These are phyloP conservation scores for Mycalesis mineus DNA, from an alignment of 2,888 invertebrate species.

Conservation along the genomic window DNA sequence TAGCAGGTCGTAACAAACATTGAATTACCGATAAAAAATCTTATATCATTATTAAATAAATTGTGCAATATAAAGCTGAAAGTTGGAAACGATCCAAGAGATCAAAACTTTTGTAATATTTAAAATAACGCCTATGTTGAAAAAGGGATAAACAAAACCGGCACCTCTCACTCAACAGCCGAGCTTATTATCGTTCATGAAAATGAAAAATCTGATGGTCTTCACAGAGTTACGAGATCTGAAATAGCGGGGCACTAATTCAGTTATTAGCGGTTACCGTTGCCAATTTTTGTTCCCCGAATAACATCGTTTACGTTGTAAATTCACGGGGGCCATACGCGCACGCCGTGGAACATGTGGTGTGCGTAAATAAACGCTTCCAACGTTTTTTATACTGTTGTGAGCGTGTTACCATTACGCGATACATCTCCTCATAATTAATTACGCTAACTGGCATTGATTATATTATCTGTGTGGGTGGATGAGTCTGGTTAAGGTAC, in stretches of 20 bases:
- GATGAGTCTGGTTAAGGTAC: not conserved
- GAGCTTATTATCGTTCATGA: constrained; percentile 12
- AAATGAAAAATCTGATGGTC: constrained; percentile 16
- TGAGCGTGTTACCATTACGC: not conserved
- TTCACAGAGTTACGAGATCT: constrained; percentile 14
- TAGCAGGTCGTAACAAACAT: no score
- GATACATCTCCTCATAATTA: not conserved
- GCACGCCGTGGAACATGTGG: constrained; percentile 1
- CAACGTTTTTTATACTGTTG: constrained; percentile 1
- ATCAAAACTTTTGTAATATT: constrained; percentile 19
- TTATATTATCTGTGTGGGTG: not conserved
- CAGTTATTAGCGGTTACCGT: constrained; percentile 25
- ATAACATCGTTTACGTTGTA: constrained; percentile 25
- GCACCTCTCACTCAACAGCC: constrained; percentile 23
- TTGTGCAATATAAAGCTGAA: not conserved
- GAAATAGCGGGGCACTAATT: constrained; percentile 18
- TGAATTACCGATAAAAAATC: not conserved
- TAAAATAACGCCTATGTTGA: constrained; percentile 15
- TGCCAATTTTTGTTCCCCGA: constrained; percentile 32
- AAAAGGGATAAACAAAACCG: constrained; percentile 19
- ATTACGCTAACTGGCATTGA: constrained; percentile 2
- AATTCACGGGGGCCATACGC: constrained; percentile 8
- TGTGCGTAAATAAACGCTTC: constrained; percentile 2
- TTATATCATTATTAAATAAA: not conserved
- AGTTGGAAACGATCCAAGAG: constrained; percentile 17